Evolutionary conservation across 1,140 invertebrate genomes (phyloP), one percentile per base, ranked within the genome.

Genomic region (Eriocheir sinensis): DNA sequence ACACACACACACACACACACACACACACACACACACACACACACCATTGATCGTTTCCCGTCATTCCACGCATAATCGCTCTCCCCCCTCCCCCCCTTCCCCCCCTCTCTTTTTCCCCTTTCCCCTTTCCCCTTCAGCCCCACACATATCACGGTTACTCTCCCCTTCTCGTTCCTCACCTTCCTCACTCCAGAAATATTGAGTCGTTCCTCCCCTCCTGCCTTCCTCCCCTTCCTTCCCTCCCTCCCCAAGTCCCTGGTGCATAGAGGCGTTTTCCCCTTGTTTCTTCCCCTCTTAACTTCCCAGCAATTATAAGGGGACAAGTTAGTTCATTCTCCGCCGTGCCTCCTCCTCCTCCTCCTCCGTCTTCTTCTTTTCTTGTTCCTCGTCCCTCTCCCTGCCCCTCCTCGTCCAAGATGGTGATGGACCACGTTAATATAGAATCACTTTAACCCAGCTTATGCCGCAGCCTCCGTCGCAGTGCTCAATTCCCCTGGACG

Each of bases 401-500:
- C 60, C 4, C 60, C 8, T 4, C 12, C 17, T n/a, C n/a, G 60
- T n/a, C n/a, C 60, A 72, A n/a, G 60, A 72, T 72, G 60, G 60
- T 72, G 60, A 72, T 72, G 60, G 60, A 72, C 27, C 60, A 72
- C 60, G 60, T 72, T 72, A 72, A 72, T 72, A 72, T 72, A 72
- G n/a, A 72, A n/a, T 72, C 60, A n/a, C 60, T 72, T 53, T 53
- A 53, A 53, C 12, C 48, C 48, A 53, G 9, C 12, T 53, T 53
- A 53, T 53, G 21, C 48, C 48, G 48, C 48, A 53, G 48, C 48
- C 48, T 53, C 48, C 48, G 9, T 21, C 48, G 48, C 48, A 53
- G 48, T 53, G 48, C 48, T 17, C 21, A 53, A 53, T 12, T 53
- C 21, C 48, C 21, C 48, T 48, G 15, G 4, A 48, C 21, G 48